A percentile compares a stretch with the other conserved stretches of the same genome.
phyloP scores from a whole-genome alignment of 2,888 invertebrate species.

The Zhuqinia jingwanae region DNA sequence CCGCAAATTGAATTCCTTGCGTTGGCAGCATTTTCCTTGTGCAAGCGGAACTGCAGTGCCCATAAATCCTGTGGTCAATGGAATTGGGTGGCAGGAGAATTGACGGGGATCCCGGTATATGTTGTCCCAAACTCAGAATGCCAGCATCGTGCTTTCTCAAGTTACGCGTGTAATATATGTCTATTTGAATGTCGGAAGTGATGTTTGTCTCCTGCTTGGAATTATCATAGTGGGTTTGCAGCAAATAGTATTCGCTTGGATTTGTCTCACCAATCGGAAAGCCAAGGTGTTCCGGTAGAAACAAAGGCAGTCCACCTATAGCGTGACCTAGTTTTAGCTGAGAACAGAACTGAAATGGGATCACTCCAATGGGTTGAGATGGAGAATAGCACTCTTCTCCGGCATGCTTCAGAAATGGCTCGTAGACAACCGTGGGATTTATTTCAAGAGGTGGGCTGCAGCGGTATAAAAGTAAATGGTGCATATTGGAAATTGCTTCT shows the following conservation, averaged over 20 bases:
- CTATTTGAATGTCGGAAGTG: conserved; percentile 33
- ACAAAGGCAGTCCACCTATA: conserved; percentile 40
- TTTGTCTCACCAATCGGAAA: conserved; percentile 36
- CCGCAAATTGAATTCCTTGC: conserved; percentile 8
- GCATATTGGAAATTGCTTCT: conserved; percentile 16
- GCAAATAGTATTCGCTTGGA: conserved; percentile 39
- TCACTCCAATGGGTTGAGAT: background rate
- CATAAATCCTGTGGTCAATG: conserved; percentile 27
- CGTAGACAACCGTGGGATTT: background rate
- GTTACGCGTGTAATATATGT: conserved; percentile 43
- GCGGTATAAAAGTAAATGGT: conserved; percentile 35
- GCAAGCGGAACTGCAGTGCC: conserved; percentile 45
- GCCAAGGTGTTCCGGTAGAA: conserved; percentile 31
- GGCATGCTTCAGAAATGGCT: conserved; percentile 31
- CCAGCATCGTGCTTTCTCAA: conserved; percentile 34
- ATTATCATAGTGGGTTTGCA: conserved; percentile 66
- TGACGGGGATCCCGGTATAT: conserved; percentile 62
- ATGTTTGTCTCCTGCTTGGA: background rate
- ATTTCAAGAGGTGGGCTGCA: background rate
- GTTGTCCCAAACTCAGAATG: conserved; percentile 41
- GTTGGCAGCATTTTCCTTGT: conserved; percentile 26
- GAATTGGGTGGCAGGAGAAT: conserved; percentile 51
- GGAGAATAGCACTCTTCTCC: conserved; percentile 47
- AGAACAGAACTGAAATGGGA: conserved; percentile 35
- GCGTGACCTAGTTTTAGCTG: conserved; percentile 19